These are phyloP conservation scores for Acomys russatus DNA, from an alignment of 2,797 vertebrate species.

Conservation along the genomic window DNA sequence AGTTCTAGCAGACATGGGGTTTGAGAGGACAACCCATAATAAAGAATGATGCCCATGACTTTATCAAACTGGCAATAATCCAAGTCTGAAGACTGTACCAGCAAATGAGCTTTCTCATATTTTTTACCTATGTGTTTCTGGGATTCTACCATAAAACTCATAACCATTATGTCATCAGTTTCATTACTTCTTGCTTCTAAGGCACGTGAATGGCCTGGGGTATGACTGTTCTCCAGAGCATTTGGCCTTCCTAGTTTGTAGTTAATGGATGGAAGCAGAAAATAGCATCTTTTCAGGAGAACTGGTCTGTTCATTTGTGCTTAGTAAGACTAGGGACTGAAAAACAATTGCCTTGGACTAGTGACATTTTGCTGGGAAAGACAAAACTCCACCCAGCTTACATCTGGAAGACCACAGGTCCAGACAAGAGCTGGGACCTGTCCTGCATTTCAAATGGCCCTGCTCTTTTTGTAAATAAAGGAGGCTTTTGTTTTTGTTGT, in stretches of 20 bases:
- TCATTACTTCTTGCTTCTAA: background rate
- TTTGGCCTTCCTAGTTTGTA: background rate
- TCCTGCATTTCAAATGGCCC: background rate
- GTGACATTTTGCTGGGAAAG: background rate
- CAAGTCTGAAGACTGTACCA: background rate
- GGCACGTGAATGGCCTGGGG: background rate
- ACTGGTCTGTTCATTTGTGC: conserved; percentile 4
- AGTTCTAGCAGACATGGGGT: background rate
- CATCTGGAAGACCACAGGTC: background rate
- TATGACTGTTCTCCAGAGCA: background rate
- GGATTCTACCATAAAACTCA: background rate
- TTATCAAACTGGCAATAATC: background rate
- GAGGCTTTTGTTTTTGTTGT: background rate
- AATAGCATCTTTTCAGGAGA: background rate
- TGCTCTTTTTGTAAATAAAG: conserved; percentile 35
- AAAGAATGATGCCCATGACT: background rate
- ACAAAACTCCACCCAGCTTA: background rate
- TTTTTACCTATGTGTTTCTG: conserved; percentile 45
- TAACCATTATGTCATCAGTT: background rate
- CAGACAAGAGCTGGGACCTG: background rate
- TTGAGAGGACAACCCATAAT: background rate
- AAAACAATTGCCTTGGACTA: background rate
- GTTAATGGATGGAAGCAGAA: background rate
- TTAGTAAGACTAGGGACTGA: conserved; percentile 3
- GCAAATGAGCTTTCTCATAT: background rate